phyloP scores from a whole-genome alignment of 2,888 invertebrate species.

The Globia sparganii region DNA sequence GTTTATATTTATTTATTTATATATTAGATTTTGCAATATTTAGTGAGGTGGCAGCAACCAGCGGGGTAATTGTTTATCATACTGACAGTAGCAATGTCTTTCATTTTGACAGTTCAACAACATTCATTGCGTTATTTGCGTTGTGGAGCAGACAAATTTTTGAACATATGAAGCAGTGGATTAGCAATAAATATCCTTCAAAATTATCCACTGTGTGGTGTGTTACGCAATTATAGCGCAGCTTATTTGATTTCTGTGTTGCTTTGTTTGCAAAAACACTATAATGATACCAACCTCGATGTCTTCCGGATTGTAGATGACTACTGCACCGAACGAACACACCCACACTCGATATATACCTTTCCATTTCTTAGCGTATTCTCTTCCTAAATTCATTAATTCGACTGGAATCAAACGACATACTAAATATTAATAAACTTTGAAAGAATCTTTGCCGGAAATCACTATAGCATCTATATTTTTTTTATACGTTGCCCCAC shows the following conservation, averaged over 20 bases:
- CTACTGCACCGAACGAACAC: conserved; percentile 67
- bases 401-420: conserved; percentile 64
- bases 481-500: too few relatives aligned
- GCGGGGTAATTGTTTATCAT: too few relatives aligned
- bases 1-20: too few relatives aligned
- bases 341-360: conserved; percentile 76
- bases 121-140: too few relatives aligned
- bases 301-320: conserved; percentile 66
- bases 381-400: conserved; percentile 73
- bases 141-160: too few relatives aligned
- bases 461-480: neutral
- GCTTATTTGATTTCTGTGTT: neutral
- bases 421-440: neutral
- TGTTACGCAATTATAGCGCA: neutral
- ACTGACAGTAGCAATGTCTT: too few relatives aligned
- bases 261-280: neutral
- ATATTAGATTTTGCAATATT: neutral
- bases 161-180: too few relatives aligned
- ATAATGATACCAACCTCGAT: conserved; percentile 65
- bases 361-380: conserved; percentile 69
- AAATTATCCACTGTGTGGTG: neutral
- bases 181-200: too few relatives aligned
- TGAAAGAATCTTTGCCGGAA: neutral
- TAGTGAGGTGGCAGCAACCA: neutral
- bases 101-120: too few relatives aligned